phyloP scores from a whole-genome alignment of 2,888 invertebrate species.

The Synergus japonicus region DNA sequence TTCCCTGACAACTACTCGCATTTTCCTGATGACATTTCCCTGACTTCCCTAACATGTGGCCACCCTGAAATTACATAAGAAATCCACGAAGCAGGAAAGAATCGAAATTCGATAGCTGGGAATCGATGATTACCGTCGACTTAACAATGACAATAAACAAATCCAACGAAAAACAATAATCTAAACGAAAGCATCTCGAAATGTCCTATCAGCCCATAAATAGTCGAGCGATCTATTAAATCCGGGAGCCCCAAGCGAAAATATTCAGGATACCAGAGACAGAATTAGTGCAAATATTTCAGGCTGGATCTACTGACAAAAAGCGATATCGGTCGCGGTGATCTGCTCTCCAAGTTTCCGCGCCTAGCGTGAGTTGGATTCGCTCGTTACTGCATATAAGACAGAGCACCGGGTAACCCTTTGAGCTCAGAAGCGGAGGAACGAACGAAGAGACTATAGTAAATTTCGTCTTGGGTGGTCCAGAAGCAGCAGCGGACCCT shows the following conservation, averaged over 20 bases:
- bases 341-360: slow-evolving; percentile 37
- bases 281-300: slow-evolving; percentile 41
- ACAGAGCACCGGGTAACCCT: slow-evolving; percentile 49
- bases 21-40: too few species aligned
- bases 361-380: slow-evolving; percentile 41
- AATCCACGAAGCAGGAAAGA: too few species aligned
- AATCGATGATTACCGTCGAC: too few species aligned
- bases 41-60: too few species aligned
- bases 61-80: too few species aligned
- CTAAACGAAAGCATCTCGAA: background rate
- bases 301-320: slow-evolving; percentile 31
- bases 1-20: too few species aligned
- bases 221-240: slow-evolving; percentile 29
- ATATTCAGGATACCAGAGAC: slow-evolving; percentile 39
- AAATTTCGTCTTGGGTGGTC: slow-evolving; percentile 77
- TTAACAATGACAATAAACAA: too few species aligned
- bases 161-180: background rate
- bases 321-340: slow-evolving; percentile 37
- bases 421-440: slow-evolving; percentile 48
- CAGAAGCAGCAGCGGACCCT: slow-evolving; percentile 71
- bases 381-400: slow-evolving; percentile 38
- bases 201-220: background rate
- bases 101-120: too few species aligned
- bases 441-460: slow-evolving; percentile 70
- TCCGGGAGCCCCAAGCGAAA: slow-evolving; percentile 8